phyloP scores from a whole-genome alignment of 1,140 invertebrate species.

The Lanistes nyassanus region DNA sequence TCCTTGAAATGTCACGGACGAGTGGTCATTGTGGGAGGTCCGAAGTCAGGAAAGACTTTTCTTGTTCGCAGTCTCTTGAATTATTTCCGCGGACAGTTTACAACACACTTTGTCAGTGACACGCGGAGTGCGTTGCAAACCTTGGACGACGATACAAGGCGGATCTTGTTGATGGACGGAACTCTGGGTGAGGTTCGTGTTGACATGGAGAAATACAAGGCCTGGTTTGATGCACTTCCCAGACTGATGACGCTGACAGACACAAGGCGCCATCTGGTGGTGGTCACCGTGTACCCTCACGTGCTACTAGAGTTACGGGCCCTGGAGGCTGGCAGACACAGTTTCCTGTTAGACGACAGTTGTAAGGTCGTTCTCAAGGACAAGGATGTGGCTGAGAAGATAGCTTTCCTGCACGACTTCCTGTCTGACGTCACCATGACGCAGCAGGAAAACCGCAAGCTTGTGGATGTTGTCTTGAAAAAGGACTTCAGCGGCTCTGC shows the following conservation, averaged over 20 bases:
- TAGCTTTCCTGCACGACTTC: background rate
- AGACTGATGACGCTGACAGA: background rate
- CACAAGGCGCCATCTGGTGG: background rate
- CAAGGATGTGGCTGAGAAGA: background rate
- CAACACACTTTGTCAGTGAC: too few relatives aligned
- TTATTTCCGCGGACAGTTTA: too few relatives aligned
- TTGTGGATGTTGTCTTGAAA: background rate
- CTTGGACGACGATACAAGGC: background rate
- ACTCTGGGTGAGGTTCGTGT: background rate
- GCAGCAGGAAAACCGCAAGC: too few relatives aligned
- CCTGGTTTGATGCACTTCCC: background rate
- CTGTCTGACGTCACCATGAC: background rate
- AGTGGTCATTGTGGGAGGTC: too few relatives aligned
- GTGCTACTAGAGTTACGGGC: background rate
- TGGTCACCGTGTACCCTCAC: background rate
- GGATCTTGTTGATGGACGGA: slow-evolving; percentile 4
- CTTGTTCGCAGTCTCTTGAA: too few relatives aligned
- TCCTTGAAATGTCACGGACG: too few relatives aligned
- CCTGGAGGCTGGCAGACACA: background rate
- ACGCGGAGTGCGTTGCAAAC: too few relatives aligned
- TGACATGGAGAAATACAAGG: background rate
- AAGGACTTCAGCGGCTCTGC: background rate
- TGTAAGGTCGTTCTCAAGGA: background rate
- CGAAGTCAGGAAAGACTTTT: too few relatives aligned
- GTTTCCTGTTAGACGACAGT: background rate